These are phyloP conservation scores for Monochamus saltuarius DNA, from an alignment of 1,140 invertebrate genomes.

Conservation along the genomic window DNA sequence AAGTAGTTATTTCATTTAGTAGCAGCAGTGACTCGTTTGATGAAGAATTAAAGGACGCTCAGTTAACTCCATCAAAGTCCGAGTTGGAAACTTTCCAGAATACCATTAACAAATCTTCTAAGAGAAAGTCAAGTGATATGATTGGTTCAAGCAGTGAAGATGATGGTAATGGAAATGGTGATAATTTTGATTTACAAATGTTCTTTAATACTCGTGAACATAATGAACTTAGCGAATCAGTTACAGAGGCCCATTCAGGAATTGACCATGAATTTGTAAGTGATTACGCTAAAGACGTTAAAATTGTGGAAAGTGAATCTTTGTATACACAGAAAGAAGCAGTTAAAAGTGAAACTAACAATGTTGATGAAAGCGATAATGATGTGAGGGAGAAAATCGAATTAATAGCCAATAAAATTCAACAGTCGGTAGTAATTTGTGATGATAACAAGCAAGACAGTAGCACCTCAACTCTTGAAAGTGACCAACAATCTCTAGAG, in stretches of 20 bases:
- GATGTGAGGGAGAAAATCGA: background rate
- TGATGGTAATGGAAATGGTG: background rate
- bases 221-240: slow-evolving; percentile 3
- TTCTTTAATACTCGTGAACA: slow-evolving; percentile 1
- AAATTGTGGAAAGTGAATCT: background rate
- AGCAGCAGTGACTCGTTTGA: slow-evolving; percentile 4
- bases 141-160: background rate
- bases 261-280: slow-evolving; percentile 16
- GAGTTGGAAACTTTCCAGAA: background rate
- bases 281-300: background rate
- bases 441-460: no score
- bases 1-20: slow-evolving; percentile 1
- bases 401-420: no score
- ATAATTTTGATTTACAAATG: background rate
- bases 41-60: background rate
- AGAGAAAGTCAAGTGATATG: background rate
- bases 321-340: background rate
- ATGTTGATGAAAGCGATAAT: background rate
- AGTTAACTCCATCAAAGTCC: slow-evolving; percentile 7
- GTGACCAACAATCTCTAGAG: no score
- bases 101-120: background rate
- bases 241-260: slow-evolving; percentile 11
- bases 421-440: no score
- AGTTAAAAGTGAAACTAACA: background rate
- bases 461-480: no score